These are phyloP conservation scores for Theretra japonica DNA, from an alignment of 2,888 invertebrate genomes.

Conservation along the genomic window DNA sequence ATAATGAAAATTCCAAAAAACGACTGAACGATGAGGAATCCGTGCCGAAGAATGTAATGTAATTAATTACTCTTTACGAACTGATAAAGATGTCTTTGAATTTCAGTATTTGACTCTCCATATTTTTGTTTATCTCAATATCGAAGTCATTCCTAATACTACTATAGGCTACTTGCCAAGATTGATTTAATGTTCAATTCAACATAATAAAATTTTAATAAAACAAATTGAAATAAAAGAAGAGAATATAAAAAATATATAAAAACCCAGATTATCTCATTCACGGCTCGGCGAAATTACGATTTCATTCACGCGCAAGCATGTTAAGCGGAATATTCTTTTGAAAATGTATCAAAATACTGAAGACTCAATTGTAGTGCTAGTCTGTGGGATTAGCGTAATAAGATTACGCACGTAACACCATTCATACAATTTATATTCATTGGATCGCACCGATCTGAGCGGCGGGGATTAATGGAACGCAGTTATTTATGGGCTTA, in stretches of 20 bases:
- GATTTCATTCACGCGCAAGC: background rate
- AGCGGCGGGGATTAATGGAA: slow-evolving; percentile 47
- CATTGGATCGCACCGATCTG: slow-evolving; percentile 50
- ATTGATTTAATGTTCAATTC: too few species aligned
- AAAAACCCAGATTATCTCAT: background rate
- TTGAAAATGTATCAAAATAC: background rate
- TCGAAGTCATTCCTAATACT: too few species aligned
- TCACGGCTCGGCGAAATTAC: background rate
- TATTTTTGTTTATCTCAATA: too few species aligned
- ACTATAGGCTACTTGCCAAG: too few species aligned
- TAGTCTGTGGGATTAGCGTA: slow-evolving; percentile 50
- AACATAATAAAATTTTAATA: too few species aligned
- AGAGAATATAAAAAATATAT: background rate
- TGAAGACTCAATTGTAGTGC: background rate
- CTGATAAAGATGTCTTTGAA: too few species aligned
- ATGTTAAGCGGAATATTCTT: background rate
- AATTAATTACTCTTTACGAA: too few species aligned
- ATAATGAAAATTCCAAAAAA: too few species aligned
- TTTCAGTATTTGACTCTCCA: too few species aligned
- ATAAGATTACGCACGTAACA: slow-evolving; percentile 53
- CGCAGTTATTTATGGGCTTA: slow-evolving; percentile 43
- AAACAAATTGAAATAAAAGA: too few species aligned
- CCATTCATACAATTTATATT: slow-evolving; percentile 57
- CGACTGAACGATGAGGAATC: too few species aligned
- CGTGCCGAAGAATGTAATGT: too few species aligned